Base-by-base conservation (phyloP, 2,888 invertebrate genomes). In the Phrixothrix hirtus region DNA sequence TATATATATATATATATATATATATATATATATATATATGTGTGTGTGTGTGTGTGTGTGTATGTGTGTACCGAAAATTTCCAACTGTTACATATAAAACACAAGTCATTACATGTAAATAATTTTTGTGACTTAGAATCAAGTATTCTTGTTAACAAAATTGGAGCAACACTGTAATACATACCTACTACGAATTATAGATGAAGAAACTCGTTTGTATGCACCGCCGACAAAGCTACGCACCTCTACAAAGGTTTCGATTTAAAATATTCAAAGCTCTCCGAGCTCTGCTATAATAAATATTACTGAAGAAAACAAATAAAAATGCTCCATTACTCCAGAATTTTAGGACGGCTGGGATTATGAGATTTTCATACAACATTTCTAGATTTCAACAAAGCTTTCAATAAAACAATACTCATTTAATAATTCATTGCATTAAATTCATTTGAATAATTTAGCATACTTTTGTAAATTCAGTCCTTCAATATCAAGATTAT, bases 191-290 rank as follows among this genome's bases (percentile, higher is more conserved):
- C 42, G 43, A 50, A 50, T 50, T 50, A 50, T 50, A 38, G 38
- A 50, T 50, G 37, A 50, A 39, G 38, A 26, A 43, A 15, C 43
- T 50, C 43, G 43, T 50, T 50, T 50, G 50, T 50, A 50, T 44
- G 50, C 50, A 50, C 43, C 50, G 31, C 32, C 43, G 38, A 50
- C 44, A 43, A 50, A 50, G 50, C 44, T 50, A 50, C 50, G 50
- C 50, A 50, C 50, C 44, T 50, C 38, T 43, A 50, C 50, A 43
- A 43, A 50, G 25, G 43, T 43, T 34, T 5, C 21, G 21, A 34
- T 30, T 32, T 50, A 50, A 50, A 50, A 50, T 50, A 50, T 50
- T 50, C 50, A 50, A 50, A 50, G 43, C 37, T 32, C 37, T 50
- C 43, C 16, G 43, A 44, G 31, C 43, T 36, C 50, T 49, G 32